Evolutionary conservation across 2,888 invertebrate species (phyloP), one percentile per base, ranked within the genome.

Genomic region (Plagodis dolabraria): DNA sequence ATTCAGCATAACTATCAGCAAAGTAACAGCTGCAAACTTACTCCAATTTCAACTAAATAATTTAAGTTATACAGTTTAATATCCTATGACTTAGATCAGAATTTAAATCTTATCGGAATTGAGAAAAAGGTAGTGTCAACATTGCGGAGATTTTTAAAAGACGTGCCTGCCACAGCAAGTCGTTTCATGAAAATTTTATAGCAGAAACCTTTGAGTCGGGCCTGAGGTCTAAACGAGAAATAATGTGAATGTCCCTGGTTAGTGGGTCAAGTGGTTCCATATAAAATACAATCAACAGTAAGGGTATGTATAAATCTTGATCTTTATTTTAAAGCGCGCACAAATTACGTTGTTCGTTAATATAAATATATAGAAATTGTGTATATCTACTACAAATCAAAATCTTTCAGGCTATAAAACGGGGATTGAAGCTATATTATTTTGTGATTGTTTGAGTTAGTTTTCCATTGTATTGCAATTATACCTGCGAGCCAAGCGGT

Each of bases 201-300:
- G 74, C 70, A 70, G 66, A 70, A 67, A 74, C 80, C 84, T 86
- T 88, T 88, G 85, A 86, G 76, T 72, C 74, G 72, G 70, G 74
- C 72, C 79, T 75, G 66, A 67, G 67, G 72, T 71, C 68, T 83
- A 81, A 83, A 81, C 77, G 80, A 79, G 83, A 76, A 82, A 83
- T 81, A 82, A 79, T 79, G 77, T 85, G 84, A 84, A 85, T 82
- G 83, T 78, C 72, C 75, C 75, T 78, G 75, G 83, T 80, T 80
- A 87, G 72, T 85, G 71, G 87, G 87, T 88, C 86, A 85, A 85
- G 87, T 77, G 79, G 53, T 56, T 53, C n/a, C 56, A 56, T 56
- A 47, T 42, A 33, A 22, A 9, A 52, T 56, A 46, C 47, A 10
- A 43, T n/a, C 34, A 34, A 33, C 60, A 60, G 60, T 60, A 60